Conservation (phyloP, 2,888 invertebrate species). For the Agonopterix heracliana region DNA sequence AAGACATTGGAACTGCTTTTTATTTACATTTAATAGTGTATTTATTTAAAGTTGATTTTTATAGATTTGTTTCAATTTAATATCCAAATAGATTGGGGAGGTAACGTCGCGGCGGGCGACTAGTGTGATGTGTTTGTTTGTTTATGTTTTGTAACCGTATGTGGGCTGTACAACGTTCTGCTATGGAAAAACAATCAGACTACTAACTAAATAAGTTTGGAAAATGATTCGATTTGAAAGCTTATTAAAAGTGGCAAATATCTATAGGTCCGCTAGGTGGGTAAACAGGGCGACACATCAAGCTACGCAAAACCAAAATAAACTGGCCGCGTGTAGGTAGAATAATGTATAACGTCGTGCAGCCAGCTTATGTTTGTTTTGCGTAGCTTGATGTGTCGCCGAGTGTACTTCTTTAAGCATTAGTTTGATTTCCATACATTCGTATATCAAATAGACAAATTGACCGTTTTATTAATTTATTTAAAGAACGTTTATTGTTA, state of each 20-base stretch:
- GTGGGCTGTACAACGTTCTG: conserved; percentile 28
- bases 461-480: too few relatives aligned
- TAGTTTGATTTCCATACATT: too few relatives aligned
- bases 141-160: conserved; percentile 35
- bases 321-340: too few relatives aligned
- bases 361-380: too few relatives aligned
- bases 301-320: too few relatives aligned
- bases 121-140: conserved; percentile 30
- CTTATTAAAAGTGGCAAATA: neutral
- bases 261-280: too few relatives aligned
- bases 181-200: conserved; percentile 24
- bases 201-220: conserved; percentile 20
- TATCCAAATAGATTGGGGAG: conserved; percentile 27
- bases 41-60: conserved; percentile 44
- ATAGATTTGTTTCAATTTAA: conserved; percentile 40
- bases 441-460: too few relatives aligned
- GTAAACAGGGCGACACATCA: too few relatives aligned
- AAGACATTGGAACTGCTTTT: conserved; percentile 25
- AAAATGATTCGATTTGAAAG: neutral
- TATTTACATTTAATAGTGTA: conserved; percentile 45
- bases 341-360: too few relatives aligned
- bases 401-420: too few relatives aligned
- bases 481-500: too few relatives aligned
- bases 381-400: too few relatives aligned
- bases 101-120: conserved; percentile 34